Percentiles rank a stretch among this genome's conserved stretches.
phyloP scores from a whole-genome alignment of 2,888 invertebrate genomes.

The Sphaerophoria taeniata region DNA sequence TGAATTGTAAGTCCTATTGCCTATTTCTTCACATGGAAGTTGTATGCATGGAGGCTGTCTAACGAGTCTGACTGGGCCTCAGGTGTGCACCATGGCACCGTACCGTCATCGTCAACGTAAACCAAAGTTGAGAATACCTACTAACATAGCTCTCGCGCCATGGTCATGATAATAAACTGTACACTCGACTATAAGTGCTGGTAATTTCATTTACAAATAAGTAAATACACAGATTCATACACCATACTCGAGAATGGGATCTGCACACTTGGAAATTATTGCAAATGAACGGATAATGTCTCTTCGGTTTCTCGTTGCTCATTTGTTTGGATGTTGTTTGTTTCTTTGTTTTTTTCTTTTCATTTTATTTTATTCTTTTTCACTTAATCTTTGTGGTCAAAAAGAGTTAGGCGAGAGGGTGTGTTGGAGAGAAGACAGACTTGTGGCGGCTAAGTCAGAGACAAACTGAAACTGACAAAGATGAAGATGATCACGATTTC shows the following conservation, averaged over 20 bases:
- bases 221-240: conserved; percentile 30
- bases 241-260: conserved; percentile 27
- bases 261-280: conserved; percentile 65
- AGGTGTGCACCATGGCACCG: conserved; percentile 69
- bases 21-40: conserved; percentile 40
- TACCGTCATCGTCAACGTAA: conserved; percentile 34
- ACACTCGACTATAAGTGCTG: conserved; percentile 56
- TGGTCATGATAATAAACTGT: conserved; percentile 65
- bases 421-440: neutral
- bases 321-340: conserved; percentile 51
- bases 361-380: conserved; percentile 59
- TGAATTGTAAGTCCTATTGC: conserved; percentile 12
- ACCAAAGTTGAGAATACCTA: neutral
- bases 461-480: conserved; percentile 44
- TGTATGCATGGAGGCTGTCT: conserved; percentile 51
- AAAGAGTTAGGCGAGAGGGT: conserved; percentile 7
- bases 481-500: conserved; percentile 66
- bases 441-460: conserved; percentile 52
- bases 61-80: conserved; percentile 74
- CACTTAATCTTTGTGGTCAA: conserved; percentile 65
- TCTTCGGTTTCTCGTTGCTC: conserved; percentile 62
- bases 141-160: conserved; percentile 57
- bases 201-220: conserved; percentile 68
- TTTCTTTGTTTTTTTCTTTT: conserved; percentile 14
- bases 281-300: conserved; percentile 74